phyloP scores from a whole-genome alignment of 1,140 invertebrate species.

The Drosophila pachea region DNA sequence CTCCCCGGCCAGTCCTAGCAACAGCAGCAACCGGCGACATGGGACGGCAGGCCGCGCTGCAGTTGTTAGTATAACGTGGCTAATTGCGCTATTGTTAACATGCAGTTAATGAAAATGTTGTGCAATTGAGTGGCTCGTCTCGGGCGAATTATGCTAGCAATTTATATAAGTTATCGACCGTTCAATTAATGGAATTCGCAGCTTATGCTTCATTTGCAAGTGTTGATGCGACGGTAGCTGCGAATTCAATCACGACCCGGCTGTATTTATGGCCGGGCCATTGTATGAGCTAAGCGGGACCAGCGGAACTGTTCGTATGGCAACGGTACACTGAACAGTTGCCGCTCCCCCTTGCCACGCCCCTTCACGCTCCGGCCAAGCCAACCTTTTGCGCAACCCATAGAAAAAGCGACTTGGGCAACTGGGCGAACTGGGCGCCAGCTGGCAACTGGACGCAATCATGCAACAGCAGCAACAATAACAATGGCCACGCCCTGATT shows the following conservation, averaged over 20 bases:
- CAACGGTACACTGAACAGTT: conserved; percentile 27
- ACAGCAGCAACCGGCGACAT: conserved; percentile 4
- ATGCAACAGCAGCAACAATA: conserved; percentile 43
- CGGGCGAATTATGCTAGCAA: conserved; percentile 41
- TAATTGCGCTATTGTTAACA: conserved; percentile 37
- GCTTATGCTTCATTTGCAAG: conserved; percentile 66
- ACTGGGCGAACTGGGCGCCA: conserved; percentile 72
- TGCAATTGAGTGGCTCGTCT: conserved; percentile 28
- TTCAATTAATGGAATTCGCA: conserved; percentile 15
- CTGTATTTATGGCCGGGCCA: conserved; percentile 24
- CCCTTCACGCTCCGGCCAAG: too few relatives aligned
- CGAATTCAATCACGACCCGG: conserved; percentile 47
- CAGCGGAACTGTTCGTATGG: conserved; percentile 28
- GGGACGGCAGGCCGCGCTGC: conserved; percentile 9
- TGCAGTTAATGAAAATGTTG: conserved; percentile 30
- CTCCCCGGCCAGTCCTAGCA: too few relatives aligned
- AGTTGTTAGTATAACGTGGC: conserved; percentile 33
- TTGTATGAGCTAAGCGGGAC: conserved; percentile 47
- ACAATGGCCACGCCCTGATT: conserved; percentile 28
- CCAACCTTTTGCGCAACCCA: conserved; percentile 58
- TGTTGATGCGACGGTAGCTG: conserved; percentile 65
- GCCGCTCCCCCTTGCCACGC: conserved; percentile 13
- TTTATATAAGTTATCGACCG: conserved; percentile 3
- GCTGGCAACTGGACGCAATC: conserved; percentile 52
- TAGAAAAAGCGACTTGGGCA: conserved; percentile 70